Percentiles rank a stretch among this genome's conserved stretches.
phyloP scores from a whole-genome alignment of 2,888 invertebrate species.

The Sphaerophoria rueppellii region DNA sequence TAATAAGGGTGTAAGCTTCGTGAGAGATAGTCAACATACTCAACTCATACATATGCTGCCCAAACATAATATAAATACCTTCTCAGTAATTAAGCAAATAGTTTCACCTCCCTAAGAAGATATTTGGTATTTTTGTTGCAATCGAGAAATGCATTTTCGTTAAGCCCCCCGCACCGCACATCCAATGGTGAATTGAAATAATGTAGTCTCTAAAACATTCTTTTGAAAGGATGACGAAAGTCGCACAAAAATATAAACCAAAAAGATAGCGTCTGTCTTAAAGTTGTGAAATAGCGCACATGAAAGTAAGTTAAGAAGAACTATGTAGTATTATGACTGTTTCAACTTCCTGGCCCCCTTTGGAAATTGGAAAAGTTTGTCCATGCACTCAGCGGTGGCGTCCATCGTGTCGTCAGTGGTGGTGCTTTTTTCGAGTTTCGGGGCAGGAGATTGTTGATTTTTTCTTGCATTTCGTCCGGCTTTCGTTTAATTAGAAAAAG shows the following conservation, averaged over 20 bases:
- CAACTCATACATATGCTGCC: neutral
- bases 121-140: conserved; percentile 53
- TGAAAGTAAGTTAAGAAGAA: neutral
- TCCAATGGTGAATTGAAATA: neutral
- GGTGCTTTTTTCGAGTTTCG: neutral
- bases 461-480: conserved; percentile 29
- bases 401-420: neutral
- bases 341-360: neutral
- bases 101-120: conserved; percentile 47
- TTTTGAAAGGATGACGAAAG: conserved; percentile 23
- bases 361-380: conserved; percentile 61
- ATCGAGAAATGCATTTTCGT: conserved; percentile 58
- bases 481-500: conserved; percentile 65
- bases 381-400: neutral
- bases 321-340: conserved; percentile 36
- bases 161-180: neutral
- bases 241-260: conserved; percentile 42
- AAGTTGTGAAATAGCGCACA: conserved; percentile 1
- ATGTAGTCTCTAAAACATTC: conserved; percentile 6
- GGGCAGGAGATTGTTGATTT: conserved; percentile 6
- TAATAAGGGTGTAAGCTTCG: conserved; percentile 10
- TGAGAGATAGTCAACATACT: conserved; percentile 9
- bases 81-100: conserved; percentile 69
- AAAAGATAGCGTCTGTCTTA: conserved; percentile 23
- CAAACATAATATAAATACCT: conserved; percentile 40